Conservation (phyloP, 2,797 vertebrate species). For the Eulemur coronatus region DNA sequence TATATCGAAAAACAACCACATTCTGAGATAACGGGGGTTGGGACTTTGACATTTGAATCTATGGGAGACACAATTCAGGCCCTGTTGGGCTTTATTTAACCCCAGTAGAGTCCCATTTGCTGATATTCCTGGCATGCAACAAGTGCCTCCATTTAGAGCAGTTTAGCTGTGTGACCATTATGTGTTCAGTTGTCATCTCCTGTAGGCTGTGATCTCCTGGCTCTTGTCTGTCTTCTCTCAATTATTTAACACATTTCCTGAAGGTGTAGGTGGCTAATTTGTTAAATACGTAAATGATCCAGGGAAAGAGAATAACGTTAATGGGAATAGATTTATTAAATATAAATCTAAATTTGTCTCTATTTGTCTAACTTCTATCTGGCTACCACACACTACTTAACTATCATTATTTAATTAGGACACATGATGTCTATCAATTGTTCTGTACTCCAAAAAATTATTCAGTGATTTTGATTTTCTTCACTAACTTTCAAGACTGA, state of each 20-base stretch:
- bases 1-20: background rate
- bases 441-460: background rate
- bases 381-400: background rate
- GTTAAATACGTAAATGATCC: background rate
- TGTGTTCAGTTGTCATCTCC: background rate
- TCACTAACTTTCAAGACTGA: background rate
- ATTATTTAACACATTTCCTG: background rate
- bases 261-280: background rate
- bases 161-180: fast-evolving
- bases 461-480: background rate
- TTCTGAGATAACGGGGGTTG: background rate
- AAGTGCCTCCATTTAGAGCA: fast-evolving
- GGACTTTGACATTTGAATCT: background rate
- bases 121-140: background rate
- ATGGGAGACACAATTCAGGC: background rate
- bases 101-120: fast-evolving
- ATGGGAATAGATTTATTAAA: background rate
- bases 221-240: background rate
- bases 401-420: background rate
- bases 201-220: background rate
- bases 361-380: background rate
- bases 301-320: background rate
- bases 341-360: background rate
- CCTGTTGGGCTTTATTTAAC: background rate
- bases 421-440: background rate